Conservation (phyloP, 2,113 vertebrate genomes). For the Anas platyrhynchos region DNA sequence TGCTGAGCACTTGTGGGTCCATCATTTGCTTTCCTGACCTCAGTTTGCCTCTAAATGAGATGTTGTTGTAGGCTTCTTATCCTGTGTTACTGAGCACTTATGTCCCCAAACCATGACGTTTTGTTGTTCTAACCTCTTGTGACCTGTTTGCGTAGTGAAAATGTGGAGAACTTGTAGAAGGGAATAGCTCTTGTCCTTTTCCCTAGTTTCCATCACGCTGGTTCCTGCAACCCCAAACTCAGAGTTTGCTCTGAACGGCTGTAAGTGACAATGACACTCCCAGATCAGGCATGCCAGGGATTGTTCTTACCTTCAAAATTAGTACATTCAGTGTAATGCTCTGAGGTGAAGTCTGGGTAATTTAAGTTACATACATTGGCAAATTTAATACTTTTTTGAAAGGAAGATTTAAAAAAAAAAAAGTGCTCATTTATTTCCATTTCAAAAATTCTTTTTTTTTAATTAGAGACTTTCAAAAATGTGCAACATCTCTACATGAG, state of each 20-base stretch:
- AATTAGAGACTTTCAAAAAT: neutral
- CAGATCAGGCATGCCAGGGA: neutral
- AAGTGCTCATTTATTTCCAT: neutral
- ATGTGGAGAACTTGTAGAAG: neutral
- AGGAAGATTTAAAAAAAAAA: neutral
- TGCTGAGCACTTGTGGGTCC: neutral
- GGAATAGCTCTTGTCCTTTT: neutral
- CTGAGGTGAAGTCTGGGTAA: neutral
- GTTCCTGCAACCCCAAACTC: neutral
- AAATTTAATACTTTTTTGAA: neutral
- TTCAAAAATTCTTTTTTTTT: neutral
- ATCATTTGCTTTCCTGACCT: neutral
- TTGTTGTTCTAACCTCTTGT: neutral
- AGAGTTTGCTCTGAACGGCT: neutral
- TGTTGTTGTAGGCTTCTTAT: neutral
- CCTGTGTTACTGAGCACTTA: neutral
- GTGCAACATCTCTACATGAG: neutral
- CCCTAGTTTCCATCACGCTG: neutral
- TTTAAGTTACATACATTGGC: neutral
- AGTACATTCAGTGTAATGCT: neutral
- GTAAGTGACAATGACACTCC: neutral
- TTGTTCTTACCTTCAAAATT: neutral
- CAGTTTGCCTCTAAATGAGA: neutral
- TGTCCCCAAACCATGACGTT: neutral
- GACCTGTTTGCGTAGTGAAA: accelerated